phyloP scores from a whole-genome alignment of 1,140 invertebrate species.

The Aphidius ervi region DNA sequence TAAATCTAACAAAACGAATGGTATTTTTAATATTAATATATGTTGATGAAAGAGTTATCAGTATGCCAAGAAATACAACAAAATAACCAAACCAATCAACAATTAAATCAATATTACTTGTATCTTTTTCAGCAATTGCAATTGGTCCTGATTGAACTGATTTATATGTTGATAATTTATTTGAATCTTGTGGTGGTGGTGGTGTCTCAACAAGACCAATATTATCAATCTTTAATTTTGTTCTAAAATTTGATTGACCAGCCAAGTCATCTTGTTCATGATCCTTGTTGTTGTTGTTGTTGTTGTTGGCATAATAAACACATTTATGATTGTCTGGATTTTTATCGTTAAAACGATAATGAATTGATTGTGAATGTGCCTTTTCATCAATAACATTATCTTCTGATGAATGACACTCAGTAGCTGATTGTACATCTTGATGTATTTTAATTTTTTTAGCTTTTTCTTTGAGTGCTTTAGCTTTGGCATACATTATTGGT shows the following conservation, averaged over 20 bases:
- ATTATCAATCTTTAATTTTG: background rate
- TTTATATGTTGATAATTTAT: too few species aligned
- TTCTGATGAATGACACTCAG: slow-evolving; percentile 30
- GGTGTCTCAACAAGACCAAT: background rate
- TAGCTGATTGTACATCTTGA: slow-evolving; percentile 31
- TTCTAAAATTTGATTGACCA: background rate
- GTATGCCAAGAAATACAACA: slow-evolving; percentile 56
- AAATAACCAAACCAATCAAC: slow-evolving; percentile 48
- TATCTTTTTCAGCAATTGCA: background rate
- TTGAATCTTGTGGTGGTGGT: too few species aligned
- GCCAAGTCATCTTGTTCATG: slow-evolving; percentile 12
- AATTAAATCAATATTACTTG: slow-evolving; percentile 22
- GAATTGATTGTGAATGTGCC: slow-evolving; percentile 37
- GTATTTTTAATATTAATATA: slow-evolving; percentile 61
- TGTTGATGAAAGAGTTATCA: slow-evolving; percentile 57
- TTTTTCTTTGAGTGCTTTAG: slow-evolving; percentile 34
- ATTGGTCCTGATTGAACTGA: too few species aligned
- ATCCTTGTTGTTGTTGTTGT: slow-evolving; percentile 21
- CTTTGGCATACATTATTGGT: slow-evolving; percentile 69
- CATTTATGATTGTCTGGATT: slow-evolving; percentile 23
- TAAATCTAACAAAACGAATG: slow-evolving; percentile 57
- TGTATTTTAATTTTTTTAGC: slow-evolving; percentile 12
- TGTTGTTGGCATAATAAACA: slow-evolving; percentile 38
- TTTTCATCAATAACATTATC: slow-evolving; percentile 35
- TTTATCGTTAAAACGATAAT: slow-evolving; percentile 31